Base-by-base conservation (phyloP, 2,888 invertebrate species). In the Parapristionchus giblindavisi region DNA sequence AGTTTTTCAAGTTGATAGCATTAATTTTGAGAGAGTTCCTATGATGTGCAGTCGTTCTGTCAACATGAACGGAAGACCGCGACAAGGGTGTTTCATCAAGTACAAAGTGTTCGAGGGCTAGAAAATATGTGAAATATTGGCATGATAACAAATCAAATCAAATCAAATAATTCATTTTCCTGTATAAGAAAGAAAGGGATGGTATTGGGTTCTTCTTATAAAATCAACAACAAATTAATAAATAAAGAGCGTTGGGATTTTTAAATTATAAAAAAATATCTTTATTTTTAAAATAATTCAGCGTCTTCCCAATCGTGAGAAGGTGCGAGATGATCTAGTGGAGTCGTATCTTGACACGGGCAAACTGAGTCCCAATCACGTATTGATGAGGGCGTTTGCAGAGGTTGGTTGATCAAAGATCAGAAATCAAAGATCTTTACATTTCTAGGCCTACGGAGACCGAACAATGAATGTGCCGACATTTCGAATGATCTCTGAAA, bases 381-480 rank as follows among this genome's bases (percentile, higher is more conserved):
- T 38, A 1, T 6, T 60, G 48, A 5, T 43, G 48, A 5, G 73
- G 32, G 40, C 73, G 4, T 73, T 73, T 61, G 48, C 51, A 14
- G 73, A 73, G 60, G 73, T 73, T n/a, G 40, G 29, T 29, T n/a
- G 6, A 40, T 21, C 27, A 43, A 43, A 8, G 11, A 17, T 8
- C 8, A 17, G 43, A 17, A 43, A 43, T 43, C 43, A 43, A 4
- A 24, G 24, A 4, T 29, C 58, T 17, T 11, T 17, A 43, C 43
- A 43, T 54, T 11, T 71, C 24, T 24, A 73, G 73, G 73, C 73
- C 0, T 73, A 52, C 51, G 43, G 48, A 5, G 73, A 73, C 61
- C 73, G 73, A 61, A 60, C 51, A 24, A 60, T 60, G 61, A 29
- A 61, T 24, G 60, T 43, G 17, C 73, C 73, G 5, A 73, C 61